Base-by-base conservation (phyloP, 2,888 invertebrate species). In the Mesorhabditis spiculigera region DNA sequence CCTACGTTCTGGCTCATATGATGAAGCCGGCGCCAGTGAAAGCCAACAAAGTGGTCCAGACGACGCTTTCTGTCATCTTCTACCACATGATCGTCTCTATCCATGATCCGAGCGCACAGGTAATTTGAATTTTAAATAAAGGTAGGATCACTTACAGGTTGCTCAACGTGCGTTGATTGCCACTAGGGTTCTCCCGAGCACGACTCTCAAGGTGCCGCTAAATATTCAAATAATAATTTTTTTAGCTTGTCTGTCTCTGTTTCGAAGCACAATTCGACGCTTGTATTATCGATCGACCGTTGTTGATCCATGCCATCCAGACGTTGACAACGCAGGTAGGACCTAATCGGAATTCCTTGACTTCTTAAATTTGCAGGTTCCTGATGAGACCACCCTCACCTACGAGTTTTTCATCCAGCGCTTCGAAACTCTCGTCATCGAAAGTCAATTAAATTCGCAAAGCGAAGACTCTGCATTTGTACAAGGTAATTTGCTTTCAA, bases 241-340 rank as follows among this genome's bases (percentile, higher is more conserved):
- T 50, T 50, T 62, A 81, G 78, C 67, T 82, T 16, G 78, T 83
- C 61, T 81, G 81, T 67, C 65, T 92, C 89, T 97, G 97, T 87
- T 88, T 98, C 88, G 97, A 98, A 89, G 93, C 93, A 0, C 97
- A 98, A 89, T 98, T 98, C 88, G 98, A 98, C 89, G 90, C 93
- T 73, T 95, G 97, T 75, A 94, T 96, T 73, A 92, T 93, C 72
- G 98, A 98, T 87, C 90, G 98, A 62, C 95, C 96, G 0, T 93
- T 97, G 90, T 93, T 99, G 45, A 90, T 99, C 62, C 95, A 96
- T 87, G 93, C 94, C 3, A 90, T 98, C 68, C 94, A 94, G 87
- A 93, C 96, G 86, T 90, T 99, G 5, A 93, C 95, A 86, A 95
- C 94, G 86, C 92, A 93, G 4, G 70, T 67, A 13, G 44, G 8